phyloP scores from a whole-genome alignment of 1,140 invertebrate species.

The Conus betulinus region DNA sequence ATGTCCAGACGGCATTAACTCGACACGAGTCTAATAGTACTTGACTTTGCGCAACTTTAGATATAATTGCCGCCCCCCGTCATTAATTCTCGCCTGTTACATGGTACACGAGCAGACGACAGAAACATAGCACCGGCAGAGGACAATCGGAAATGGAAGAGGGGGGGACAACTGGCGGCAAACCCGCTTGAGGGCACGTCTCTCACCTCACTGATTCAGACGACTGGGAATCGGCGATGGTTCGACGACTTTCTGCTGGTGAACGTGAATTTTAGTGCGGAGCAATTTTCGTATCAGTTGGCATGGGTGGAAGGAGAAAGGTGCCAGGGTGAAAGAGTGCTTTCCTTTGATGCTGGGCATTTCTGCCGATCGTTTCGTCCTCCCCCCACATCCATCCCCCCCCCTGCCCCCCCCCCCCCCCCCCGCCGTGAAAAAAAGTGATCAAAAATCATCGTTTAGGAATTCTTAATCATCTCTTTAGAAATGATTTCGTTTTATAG shows the following conservation, averaged over 20 bases:
- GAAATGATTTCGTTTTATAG: no score
- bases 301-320: neutral
- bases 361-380: no score
- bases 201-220: neutral
- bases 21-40: no score
- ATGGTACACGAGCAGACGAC: neutral
- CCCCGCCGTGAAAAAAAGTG: no score
- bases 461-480: no score
- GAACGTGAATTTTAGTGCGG: neutral
- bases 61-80: neutral
- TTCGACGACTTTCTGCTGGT: neutral
- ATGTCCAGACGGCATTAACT: no score
- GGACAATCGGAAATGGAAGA: neutral
- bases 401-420: no score
- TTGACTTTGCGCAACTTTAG: neutral
- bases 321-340: neutral
- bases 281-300: slow-evolving; percentile 2
- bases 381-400: no score
- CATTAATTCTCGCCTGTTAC: neutral
- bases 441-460: no score
- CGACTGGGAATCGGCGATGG: neutral
- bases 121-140: neutral
- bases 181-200: neutral
- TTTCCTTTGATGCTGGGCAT: neutral
- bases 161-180: neutral